Base-by-base conservation (phyloP, 1,140 invertebrate species). In the Monochamus saltuarius region DNA sequence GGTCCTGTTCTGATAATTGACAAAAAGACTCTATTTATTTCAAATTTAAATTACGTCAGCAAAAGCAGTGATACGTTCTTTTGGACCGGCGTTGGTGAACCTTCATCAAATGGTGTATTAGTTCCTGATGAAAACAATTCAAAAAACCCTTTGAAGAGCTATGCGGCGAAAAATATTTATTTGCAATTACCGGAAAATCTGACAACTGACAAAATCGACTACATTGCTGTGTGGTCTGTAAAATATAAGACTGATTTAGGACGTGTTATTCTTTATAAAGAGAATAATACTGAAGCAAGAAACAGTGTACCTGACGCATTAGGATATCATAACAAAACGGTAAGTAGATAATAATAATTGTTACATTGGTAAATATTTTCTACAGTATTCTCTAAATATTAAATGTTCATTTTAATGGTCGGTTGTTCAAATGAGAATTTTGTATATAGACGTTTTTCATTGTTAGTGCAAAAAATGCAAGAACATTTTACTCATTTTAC, bases 1-100 rank as follows among this genome's bases (percentile, higher is more conserved):
- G 69, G 69, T 37, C 61, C 63, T 2, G 56, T 71, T 9, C 81
- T 19, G 75, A 40, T 62, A 54, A 51, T 62, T 1, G 56, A 66
- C 35, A 60, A 56, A 17, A 69, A 57, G n/a, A 68, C 57, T 3
- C 52, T 71, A 39, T 67, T 59, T 22, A 61, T 71, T 11, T 22
- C 65, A 8, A 56, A 71, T 57, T 43, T 71, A 9, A 39, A 56
- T n/a, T 69, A 68, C 45, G 54, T 63, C 22, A 61, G 63, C 52
- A 47, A 6, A 75, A 47, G 70, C 77, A 8, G 14, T 13, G 3
- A n/a, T 29, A 11, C 43, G 17, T 10, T 49, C 13, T 56, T 62
- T 51, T 51, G 47, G 34, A 53, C 8, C n/a, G 53, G 53, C 22
- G 35, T 10, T 7, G 53, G 37, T 10, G 40, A 17, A 13, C 16